These are phyloP conservation scores for Drosophila sechellia DNA, from an alignment of 1,140 invertebrate genomes.

Conservation along the genomic window DNA sequence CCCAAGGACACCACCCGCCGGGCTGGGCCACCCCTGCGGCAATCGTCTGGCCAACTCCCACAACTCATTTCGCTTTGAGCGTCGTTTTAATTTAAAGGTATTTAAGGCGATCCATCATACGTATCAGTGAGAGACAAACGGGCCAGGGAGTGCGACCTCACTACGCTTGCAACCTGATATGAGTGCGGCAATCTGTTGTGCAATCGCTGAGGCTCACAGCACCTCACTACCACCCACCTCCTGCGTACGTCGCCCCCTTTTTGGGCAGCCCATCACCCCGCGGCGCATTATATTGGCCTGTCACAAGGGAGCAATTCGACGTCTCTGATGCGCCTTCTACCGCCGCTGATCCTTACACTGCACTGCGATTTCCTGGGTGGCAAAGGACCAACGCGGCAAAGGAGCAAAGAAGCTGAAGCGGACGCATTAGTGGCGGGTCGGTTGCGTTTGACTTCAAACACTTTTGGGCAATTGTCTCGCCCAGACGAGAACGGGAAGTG, in stretches of 20 bases:
- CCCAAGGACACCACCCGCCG: slow-evolving; percentile 10
- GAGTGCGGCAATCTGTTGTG: slow-evolving; percentile 84
- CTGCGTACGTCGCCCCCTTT: slow-evolving; percentile 1
- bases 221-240: slow-evolving; percentile 9
- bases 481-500: slow-evolving; percentile 39
- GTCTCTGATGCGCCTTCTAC: slow-evolving; percentile 50
- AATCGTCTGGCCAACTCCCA: slow-evolving; percentile 39
- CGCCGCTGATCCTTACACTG: slow-evolving; percentile 22
- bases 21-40: slow-evolving; percentile 38
- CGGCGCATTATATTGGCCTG: slow-evolving; percentile 83
- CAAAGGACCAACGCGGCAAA: background rate
- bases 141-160: slow-evolving; percentile 15
- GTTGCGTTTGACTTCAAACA: slow-evolving; percentile 84
- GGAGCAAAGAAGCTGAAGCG: slow-evolving; percentile 33
- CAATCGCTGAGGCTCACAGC: slow-evolving; percentile 58
- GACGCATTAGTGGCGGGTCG: slow-evolving; percentile 79
- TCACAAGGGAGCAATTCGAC: slow-evolving; percentile 84
- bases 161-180: slow-evolving; percentile 80
- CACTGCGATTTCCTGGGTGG: slow-evolving; percentile 28
- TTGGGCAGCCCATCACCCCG: slow-evolving; percentile 57
- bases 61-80: slow-evolving; percentile 68
- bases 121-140: slow-evolving; percentile 56
- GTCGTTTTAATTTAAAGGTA: slow-evolving; percentile 84
- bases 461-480: slow-evolving; percentile 79
- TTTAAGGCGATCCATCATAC: slow-evolving; percentile 84